A percentile compares a stretch with the other conserved stretches of the same genome.
These are phyloP conservation scores for Cephonodes hylas DNA, from an alignment of 2,888 invertebrate genomes.

Conservation along the genomic window DNA sequence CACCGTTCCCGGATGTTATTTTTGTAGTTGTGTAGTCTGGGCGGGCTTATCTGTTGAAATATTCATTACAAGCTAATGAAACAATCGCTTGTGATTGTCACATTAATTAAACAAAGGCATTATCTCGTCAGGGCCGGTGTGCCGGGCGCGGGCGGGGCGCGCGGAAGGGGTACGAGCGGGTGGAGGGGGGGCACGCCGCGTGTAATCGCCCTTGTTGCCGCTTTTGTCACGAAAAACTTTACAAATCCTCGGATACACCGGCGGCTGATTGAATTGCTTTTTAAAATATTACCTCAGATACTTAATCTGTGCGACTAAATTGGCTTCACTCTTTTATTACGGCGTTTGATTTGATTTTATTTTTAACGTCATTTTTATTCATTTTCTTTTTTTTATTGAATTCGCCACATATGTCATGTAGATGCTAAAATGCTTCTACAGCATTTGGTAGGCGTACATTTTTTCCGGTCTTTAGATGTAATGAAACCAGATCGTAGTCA, in stretches of 20 bases:
- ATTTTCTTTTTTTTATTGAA: too few species aligned
- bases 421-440: too few species aligned
- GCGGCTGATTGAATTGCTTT: neutral
- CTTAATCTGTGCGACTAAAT: neutral
- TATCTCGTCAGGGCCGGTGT: neutral
- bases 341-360: too few species aligned
- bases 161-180: neutral
- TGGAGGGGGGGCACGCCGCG: neutral
- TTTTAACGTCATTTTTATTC: too few species aligned
- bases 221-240: neutral
- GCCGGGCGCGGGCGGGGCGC: neutral
- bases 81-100: conserved; percentile 6
- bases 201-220: neutral
- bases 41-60: neutral
- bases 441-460: too few species aligned
- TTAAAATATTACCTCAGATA: neutral
- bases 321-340: too few species aligned
- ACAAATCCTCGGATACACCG: neutral
- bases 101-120: conserved; percentile 5
- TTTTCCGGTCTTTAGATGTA: too few species aligned
- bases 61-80: conserved; percentile 6
- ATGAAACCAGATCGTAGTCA: too few species aligned
- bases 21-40: neutral
- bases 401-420: too few species aligned
- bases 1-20: neutral